Conservation (phyloP, 2,888 invertebrate genomes). For the Hyppa rectilinea region DNA sequence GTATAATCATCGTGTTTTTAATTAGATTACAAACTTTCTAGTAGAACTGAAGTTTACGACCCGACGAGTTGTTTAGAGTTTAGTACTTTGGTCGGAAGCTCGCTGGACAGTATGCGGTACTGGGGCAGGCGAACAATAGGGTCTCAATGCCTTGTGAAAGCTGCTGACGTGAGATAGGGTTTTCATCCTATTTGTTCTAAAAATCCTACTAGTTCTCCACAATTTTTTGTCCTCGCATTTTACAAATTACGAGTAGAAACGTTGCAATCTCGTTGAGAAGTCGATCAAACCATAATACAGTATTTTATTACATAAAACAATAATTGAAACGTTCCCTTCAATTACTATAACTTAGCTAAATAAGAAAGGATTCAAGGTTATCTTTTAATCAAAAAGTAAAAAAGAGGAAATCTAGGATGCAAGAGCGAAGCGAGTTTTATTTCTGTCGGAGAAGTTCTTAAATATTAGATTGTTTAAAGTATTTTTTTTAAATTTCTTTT, state of each 20-base stretch:
- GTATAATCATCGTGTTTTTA: conserved; percentile 44
- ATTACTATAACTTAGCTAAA: no score
- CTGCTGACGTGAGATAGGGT: background rate
- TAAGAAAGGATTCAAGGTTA: no score
- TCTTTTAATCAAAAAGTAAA: no score
- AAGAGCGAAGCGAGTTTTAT: no score
- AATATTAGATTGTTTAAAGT: no score
- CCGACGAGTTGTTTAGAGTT: conserved; percentile 14
- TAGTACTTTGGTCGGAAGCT: background rate
- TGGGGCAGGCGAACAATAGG: background rate
- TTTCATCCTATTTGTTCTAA: background rate
- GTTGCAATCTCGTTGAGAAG: no score
- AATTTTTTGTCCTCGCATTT: background rate
- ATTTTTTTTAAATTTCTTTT: no score
- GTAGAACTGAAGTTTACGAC: conserved; percentile 26
- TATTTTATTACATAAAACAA: no score
- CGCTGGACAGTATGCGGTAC: background rate
- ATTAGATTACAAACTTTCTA: conserved; percentile 46
- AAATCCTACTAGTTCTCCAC: background rate
- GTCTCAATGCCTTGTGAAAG: background rate
- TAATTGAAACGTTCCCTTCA: no score
- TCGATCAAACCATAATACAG: no score
- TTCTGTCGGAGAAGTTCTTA: no score
- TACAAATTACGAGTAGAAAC: background rate
- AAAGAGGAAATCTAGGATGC: no score